A percentile compares a stretch with the other conserved stretches of the same genome.
Evolutionary conservation across 2,888 invertebrate species (phyloP).

Genomic region (Andricus quercusramuli): DNA sequence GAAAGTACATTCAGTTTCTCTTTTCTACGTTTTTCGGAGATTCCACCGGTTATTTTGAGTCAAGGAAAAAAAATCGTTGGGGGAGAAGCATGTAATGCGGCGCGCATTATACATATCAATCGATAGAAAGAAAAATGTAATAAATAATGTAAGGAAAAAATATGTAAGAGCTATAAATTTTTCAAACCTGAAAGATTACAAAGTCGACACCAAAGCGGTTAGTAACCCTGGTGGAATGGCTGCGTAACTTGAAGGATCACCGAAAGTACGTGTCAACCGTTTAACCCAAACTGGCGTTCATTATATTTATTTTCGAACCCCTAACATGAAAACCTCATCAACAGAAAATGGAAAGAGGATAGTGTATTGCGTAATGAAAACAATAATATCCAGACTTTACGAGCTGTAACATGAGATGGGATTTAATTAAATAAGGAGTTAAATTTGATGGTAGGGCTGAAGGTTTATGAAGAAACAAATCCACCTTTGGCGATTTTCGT

Average conservation of each 20-base stretch:
- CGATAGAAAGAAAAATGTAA: too few relatives aligned
- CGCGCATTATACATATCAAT: too few relatives aligned
- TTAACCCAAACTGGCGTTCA: neutral
- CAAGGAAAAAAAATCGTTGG: too few relatives aligned
- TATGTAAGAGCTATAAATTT: neutral
- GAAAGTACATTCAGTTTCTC: too few relatives aligned
- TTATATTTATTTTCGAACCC: too few relatives aligned
- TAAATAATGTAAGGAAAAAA: too few relatives aligned
- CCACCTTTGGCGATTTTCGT: conserved; percentile 13
- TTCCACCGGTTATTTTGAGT: too few relatives aligned
- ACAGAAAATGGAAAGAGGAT: too few relatives aligned
- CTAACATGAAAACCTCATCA: too few relatives aligned
- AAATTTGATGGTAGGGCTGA: neutral
- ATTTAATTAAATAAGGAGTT: conserved; percentile 3
- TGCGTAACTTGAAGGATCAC: neutral
- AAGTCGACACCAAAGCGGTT: neutral
- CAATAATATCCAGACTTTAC: neutral
- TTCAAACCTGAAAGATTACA: neutral
- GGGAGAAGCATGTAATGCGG: too few relatives aligned
- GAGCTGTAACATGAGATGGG: neutral
- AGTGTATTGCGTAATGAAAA: neutral
- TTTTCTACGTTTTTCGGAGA: too few relatives aligned
- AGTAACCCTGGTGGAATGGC: neutral
- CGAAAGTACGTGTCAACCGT: neutral
- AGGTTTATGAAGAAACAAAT: conserved; percentile 8